Percentiles rank a stretch among this genome's conserved stretches.
These are phyloP conservation scores for Neotoma lepida DNA, from an alignment of 2,113 vertebrate genomes.

Conservation along the genomic window DNA sequence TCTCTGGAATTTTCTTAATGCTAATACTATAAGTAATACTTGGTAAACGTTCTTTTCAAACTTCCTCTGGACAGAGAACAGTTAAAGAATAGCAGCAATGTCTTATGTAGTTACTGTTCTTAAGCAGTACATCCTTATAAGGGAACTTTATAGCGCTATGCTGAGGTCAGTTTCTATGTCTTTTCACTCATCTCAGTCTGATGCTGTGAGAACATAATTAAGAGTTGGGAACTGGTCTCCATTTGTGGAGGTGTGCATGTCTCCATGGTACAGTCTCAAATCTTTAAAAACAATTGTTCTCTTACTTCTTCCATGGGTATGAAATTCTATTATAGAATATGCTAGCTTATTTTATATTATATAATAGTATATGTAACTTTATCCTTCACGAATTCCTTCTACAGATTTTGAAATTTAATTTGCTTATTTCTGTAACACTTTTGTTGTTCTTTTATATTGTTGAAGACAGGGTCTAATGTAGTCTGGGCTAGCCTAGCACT, in stretches of 20 bases:
- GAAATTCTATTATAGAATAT: neutral
- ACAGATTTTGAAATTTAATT: neutral
- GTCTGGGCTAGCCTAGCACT: neutral
- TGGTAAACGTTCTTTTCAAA: neutral
- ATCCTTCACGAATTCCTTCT: neutral
- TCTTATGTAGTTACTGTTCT: neutral
- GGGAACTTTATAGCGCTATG: neutral
- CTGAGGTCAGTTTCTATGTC: neutral
- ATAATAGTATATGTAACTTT: neutral
- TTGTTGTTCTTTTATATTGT: neutral
- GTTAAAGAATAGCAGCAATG: neutral
- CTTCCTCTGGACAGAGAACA: neutral
- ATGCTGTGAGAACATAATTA: neutral
- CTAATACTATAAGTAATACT: neutral
- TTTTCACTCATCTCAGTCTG: neutral
- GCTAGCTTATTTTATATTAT: neutral
- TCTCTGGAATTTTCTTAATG: constrained; percentile 6
- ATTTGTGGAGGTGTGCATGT: neutral
- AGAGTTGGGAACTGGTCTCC: neutral
- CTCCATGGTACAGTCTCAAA: neutral
- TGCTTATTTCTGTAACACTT: neutral
- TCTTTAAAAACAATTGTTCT: neutral
- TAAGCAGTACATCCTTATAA: neutral
- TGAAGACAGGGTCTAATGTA: neutral
- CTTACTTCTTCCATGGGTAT: neutral